Percentiles rank a stretch among this genome's conserved stretches.
phyloP scores from a whole-genome alignment of 2,113 vertebrate species.

The Puma concolor region DNA sequence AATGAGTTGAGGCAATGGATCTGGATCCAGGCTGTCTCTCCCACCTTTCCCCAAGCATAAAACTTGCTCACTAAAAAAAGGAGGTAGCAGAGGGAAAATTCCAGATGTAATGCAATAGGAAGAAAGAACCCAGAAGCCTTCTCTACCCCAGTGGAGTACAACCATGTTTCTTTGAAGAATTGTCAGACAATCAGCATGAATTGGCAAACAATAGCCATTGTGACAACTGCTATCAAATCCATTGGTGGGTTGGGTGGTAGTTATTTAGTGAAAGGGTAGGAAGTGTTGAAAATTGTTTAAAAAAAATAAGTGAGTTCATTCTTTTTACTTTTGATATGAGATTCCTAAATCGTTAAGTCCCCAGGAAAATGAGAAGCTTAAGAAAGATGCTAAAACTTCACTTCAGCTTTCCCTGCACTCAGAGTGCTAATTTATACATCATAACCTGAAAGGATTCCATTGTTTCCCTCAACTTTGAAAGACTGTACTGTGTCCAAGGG shows the following conservation, averaged over 20 bases:
- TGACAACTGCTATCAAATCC: background rate
- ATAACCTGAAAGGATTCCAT: conserved; percentile 69
- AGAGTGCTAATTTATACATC: conserved; percentile 33
- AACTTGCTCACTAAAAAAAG: background rate
- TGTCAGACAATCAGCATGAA: background rate
- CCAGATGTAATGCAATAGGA: background rate
- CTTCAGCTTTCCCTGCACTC: background rate
- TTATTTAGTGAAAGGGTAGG: background rate
- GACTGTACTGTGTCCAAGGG: conserved; percentile 29
- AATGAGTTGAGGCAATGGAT: background rate
- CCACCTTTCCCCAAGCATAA: background rate
- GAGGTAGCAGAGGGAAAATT: conserved; percentile 11
- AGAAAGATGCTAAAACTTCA: background rate
- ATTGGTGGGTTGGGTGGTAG: background rate
- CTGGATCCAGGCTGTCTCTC: background rate
- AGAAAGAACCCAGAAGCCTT: conserved; percentile 16
- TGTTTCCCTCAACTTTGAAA: conserved; percentile 64
- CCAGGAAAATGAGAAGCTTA: conserved; percentile 29
- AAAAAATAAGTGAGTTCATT: conserved; percentile 39
- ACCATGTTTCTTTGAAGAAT: background rate
- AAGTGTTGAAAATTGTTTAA: conserved; percentile 9
- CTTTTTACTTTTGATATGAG: background rate
- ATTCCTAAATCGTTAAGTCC: background rate
- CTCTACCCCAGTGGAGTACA: background rate
- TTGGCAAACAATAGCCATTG: background rate